Base-by-base conservation (phyloP, 2,888 invertebrate genomes). In the Xanthorhoe spadicearia region DNA sequence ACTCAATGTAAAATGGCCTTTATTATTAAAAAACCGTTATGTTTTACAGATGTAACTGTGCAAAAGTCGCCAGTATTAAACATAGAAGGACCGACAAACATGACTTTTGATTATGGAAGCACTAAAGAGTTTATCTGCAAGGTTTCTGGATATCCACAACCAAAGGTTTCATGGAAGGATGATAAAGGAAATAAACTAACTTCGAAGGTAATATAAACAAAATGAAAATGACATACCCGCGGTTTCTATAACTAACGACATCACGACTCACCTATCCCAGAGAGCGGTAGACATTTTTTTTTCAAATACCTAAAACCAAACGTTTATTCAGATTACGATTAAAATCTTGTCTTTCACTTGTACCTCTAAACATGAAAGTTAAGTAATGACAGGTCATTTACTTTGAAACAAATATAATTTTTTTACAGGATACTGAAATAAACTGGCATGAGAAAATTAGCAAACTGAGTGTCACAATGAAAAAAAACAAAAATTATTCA, bases 111-210 rank as follows among this genome's bases (percentile, higher is more conserved):
- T 13, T 68, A 68, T 17, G 64, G 57, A 13, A 53, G 15, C 6
- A 49, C 23, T 2, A n/a, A 19, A 23, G 9, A 49, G 35, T 49
- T 68, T 5, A 61, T 57, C 2, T 68, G 68, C 46, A 64, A 13
- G 50, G 32, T 64, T 6, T 19, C 53, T 15, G 64, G 63, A 19
- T 64, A 61, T 23, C 68, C 68, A 18, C 3, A 57, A 19, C 68
- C 68, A 19, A 64, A 23, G 15, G 23, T 49, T 43, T n/a, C 46
- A 13, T 68, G 68, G 68, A 50, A 49, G 2, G 61, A 61, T 49
- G 32, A 13, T 10, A 6, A 53, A 13, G 57, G 52, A 48, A 57
- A 63, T 18, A 18, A 53, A 58, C 19, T 58, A 8, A 4, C n/a
- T 32, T 53, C 43, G 48, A 2, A 35, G 52, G 63, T 63, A 63